Conservation (phyloP, 1,140 invertebrate genomes). For the Melitaea cinxia region DNA sequence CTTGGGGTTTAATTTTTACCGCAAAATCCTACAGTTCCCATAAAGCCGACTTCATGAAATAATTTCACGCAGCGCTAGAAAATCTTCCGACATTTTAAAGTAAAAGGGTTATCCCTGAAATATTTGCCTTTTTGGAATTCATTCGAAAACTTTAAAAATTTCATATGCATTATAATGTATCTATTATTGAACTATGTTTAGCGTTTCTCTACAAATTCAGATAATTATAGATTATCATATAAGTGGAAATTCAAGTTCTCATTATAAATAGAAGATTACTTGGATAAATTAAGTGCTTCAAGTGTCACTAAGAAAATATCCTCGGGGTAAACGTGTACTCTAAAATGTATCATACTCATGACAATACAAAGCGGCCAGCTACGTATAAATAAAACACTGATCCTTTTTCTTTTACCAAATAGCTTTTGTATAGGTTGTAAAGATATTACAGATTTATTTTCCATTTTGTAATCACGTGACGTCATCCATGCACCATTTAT, state of each 20-base stretch:
- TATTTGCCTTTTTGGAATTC: not conserved
- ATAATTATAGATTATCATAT: too few relatives aligned
- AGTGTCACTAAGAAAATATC: too few relatives aligned
- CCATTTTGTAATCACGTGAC: slow-evolving; percentile 11
- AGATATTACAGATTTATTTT: not conserved
- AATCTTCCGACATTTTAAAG: slow-evolving; percentile 20
- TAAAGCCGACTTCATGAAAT: slow-evolving; percentile 34
- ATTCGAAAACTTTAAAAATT: not conserved
- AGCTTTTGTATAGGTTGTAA: not conserved
- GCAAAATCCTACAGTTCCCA: slow-evolving; percentile 25
- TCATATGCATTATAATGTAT: not conserved
- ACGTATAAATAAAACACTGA: not conserved
- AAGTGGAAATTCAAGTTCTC: too few relatives aligned
- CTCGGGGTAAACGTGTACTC: too few relatives aligned
- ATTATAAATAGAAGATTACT: too few relatives aligned
- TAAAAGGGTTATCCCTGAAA: slow-evolving; percentile 11
- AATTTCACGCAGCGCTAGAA: slow-evolving; percentile 34
- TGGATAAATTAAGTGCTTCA: too few relatives aligned
- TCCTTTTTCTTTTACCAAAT: not conserved
- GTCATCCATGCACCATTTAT: slow-evolving; percentile 25
- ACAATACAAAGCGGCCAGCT: not conserved
- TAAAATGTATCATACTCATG: not conserved
- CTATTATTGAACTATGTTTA: not conserved
- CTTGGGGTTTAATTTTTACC: slow-evolving; percentile 20
- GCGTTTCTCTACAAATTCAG: too few relatives aligned